Conservation (phyloP, 2,888 invertebrate species). For the Hesperia comma region DNA sequence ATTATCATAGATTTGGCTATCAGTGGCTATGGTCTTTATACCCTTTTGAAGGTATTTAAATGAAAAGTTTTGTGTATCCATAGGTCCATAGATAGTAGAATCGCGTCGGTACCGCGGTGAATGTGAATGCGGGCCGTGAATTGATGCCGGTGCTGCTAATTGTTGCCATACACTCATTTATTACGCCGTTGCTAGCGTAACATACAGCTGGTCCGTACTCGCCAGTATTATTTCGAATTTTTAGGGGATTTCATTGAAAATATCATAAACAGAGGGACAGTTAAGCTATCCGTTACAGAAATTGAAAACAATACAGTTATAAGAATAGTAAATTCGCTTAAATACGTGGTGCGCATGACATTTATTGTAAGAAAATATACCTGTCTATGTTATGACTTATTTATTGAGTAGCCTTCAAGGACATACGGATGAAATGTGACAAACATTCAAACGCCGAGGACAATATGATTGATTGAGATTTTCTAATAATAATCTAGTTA, state of each 20-base stretch:
- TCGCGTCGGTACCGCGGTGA: constrained; percentile 4
- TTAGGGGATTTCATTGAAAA: not conserved
- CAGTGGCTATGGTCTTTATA: too few relatives aligned
- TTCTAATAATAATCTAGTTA: too few relatives aligned
- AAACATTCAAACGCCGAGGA: too few relatives aligned
- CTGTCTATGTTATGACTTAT: too few relatives aligned
- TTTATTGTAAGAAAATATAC: too few relatives aligned
- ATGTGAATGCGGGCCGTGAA: constrained; percentile 13
- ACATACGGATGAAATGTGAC: too few relatives aligned
- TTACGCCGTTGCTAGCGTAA: constrained; percentile 5
- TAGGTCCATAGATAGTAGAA: constrained; percentile 6
- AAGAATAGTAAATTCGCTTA: too few relatives aligned
- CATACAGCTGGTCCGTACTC: not conserved
- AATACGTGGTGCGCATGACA: too few relatives aligned
- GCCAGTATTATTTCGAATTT: not conserved
- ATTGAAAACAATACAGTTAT: not conserved
- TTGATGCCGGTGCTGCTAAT: constrained; percentile 13
- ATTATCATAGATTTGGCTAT: too few relatives aligned
- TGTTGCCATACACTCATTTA: constrained; percentile 14
- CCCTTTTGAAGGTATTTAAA: constrained; percentile 2
- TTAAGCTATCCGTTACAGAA: not conserved
- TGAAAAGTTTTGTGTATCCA: constrained; percentile 9
- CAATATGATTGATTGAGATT: too few relatives aligned
- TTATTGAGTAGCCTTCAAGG: too few relatives aligned
- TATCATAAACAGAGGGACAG: not conserved